These are phyloP conservation scores for Craseonycteris thonglongyai DNA, from an alignment of 2,113 vertebrate genomes.

Conservation along the genomic window DNA sequence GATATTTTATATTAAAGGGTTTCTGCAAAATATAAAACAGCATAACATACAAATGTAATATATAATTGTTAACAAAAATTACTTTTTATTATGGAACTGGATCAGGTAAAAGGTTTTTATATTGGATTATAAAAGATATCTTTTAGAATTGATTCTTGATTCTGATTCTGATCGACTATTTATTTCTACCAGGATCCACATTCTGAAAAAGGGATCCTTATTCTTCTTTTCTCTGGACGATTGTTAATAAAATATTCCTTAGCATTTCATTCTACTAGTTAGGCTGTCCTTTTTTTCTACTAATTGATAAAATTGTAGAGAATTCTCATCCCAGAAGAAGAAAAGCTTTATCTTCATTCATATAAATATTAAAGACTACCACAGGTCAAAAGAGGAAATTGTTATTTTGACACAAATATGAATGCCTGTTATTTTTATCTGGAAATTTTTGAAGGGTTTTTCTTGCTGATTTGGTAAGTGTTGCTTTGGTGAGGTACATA, in stretches of 20 bases:
- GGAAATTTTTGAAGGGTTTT: not conserved
- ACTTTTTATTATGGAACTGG: not conserved
- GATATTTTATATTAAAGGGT: not conserved
- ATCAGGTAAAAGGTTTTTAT: not conserved
- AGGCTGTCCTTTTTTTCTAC: not conserved
- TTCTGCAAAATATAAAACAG: not conserved
- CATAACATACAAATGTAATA: rapidly evolving
- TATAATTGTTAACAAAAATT: not conserved
- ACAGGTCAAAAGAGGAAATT: not conserved
- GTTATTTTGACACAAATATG: not conserved
- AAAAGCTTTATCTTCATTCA: not conserved
- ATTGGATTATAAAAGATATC: not conserved
- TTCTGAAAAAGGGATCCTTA: not conserved
- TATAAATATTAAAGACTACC: not conserved
- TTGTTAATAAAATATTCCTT: not conserved
- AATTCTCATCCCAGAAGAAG: not conserved
- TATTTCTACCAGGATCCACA: not conserved
- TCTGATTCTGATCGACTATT: not conserved
- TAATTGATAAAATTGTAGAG: not conserved
- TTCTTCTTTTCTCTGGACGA: not conserved
- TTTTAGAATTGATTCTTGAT: not conserved
- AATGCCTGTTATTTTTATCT: not conserved
- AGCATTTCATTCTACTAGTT: not conserved
- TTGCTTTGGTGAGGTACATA: not conserved
- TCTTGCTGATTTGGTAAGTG: not conserved